Percentiles rank a stretch among this genome's conserved stretches.
Evolutionary conservation across 2,888 invertebrate species (phyloP).

Genomic region (Mesorhabditis belari): DNA sequence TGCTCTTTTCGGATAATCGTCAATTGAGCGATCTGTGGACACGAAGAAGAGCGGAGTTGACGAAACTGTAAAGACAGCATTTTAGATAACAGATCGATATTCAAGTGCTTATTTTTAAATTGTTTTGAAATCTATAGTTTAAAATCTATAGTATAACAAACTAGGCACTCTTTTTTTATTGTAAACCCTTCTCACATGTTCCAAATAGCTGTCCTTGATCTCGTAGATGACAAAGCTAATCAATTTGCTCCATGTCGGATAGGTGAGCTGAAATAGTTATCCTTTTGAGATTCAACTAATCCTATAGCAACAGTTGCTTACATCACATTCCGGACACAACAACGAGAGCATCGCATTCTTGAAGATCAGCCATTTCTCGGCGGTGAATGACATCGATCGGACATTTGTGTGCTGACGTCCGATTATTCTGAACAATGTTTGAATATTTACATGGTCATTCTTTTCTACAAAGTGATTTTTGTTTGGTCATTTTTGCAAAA

Average conservation of each 20-base stretch:
- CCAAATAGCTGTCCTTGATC: slow-evolving; percentile 47
- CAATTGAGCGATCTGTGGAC: slow-evolving; percentile 28
- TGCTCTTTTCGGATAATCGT: slow-evolving; percentile 11
- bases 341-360: slow-evolving; percentile 38
- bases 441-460: too few relatives aligned
- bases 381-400: slow-evolving; percentile 44
- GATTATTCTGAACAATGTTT: slow-evolving; percentile 35
- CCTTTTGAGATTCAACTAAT: too few relatives aligned
- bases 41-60: slow-evolving; percentile 43
- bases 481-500: too few relatives aligned
- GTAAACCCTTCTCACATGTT: slow-evolving; percentile 29
- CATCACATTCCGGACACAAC: slow-evolving; percentile 29
- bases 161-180: background rate
- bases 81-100: slow-evolving; percentile 1
- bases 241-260: slow-evolving; percentile 39
- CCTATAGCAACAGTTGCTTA: too few relatives aligned
- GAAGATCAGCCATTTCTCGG: slow-evolving; percentile 49
- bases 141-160: background rate
- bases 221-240: slow-evolving; percentile 48
- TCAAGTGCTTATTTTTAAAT: background rate
- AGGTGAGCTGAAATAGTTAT: slow-evolving; percentile 28
- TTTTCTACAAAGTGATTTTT: too few relatives aligned
- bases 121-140: background rate
- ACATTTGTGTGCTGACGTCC: slow-evolving; percentile 47
- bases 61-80: slow-evolving; percentile 1